Percentiles rank a stretch among this genome's conserved stretches.
Conservation (phyloP, 2,888 invertebrate species). For the Scaeva pyrastri region DNA sequence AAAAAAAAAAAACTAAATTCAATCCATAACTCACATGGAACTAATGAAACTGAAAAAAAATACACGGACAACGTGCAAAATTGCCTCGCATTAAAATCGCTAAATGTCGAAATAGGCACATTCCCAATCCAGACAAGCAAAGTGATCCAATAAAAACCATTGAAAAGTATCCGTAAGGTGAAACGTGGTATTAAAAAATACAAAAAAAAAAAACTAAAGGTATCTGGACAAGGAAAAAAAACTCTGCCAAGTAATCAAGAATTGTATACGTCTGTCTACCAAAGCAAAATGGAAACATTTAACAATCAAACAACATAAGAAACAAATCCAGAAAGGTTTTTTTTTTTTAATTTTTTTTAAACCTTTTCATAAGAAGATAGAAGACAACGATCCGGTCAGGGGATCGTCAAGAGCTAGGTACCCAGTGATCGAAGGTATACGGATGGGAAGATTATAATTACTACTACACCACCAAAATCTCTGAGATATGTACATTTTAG, state of each 20-base stretch:
- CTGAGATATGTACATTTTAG: not conserved
- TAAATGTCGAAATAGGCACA: conserved; percentile 57
- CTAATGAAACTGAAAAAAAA: conserved; percentile 20
- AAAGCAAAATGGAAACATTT: conserved; percentile 57
- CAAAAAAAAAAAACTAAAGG: not conserved
- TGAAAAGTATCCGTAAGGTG: conserved; percentile 32
- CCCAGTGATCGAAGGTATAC: not conserved
- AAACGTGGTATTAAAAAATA: conserved; percentile 22
- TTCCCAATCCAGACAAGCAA: conserved; percentile 33
- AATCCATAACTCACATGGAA: conserved; percentile 10
- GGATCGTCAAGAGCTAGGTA: no score
- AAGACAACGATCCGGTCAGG: no score
- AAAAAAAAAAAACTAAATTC: conserved; percentile 1
- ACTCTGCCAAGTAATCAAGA: conserved; percentile 55
- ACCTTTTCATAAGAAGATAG: not conserved
- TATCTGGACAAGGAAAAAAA: conserved; percentile 29
- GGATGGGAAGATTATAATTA: conserved; percentile 43
- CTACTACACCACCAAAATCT: conserved; percentile 5
- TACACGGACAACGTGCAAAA: conserved; percentile 21
- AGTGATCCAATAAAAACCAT: conserved; percentile 26
- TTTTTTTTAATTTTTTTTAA: no score
- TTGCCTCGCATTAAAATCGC: conserved; percentile 37
- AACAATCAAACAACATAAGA: conserved; percentile 23
- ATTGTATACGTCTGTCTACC: no score
- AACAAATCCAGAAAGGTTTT: conserved; percentile 41